Evolutionary conservation across 2,797 vertebrate genomes (phyloP).

Genomic region (Typhlichthys eigenmanni): DNA sequence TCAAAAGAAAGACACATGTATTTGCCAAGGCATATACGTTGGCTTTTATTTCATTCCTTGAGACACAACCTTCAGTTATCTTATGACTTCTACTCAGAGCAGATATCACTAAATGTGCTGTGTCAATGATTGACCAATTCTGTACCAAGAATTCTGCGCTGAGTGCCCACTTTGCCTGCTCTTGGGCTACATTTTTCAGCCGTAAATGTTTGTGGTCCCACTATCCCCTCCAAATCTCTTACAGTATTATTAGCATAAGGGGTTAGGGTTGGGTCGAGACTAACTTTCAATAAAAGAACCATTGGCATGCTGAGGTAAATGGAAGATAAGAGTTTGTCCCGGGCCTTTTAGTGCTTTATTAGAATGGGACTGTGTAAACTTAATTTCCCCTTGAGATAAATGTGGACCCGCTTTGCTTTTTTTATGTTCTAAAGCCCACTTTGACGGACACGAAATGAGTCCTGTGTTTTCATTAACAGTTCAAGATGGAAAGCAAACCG

Average conservation of each 20-base stretch:
- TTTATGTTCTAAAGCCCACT: constrained; percentile 56
- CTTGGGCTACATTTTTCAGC: constrained; percentile 67
- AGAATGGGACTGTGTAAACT: constrained; percentile 68
- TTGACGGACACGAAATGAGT: constrained; percentile 70
- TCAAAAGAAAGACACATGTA: constrained; percentile 44
- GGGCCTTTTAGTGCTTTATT: constrained; percentile 65
- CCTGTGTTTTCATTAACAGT: constrained; percentile 67
- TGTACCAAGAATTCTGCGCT: constrained; percentile 56
- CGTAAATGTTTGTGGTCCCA: constrained; percentile 71
- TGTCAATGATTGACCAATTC: constrained; percentile 75
- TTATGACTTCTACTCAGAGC: constrained; percentile 60
- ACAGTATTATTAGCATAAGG: constrained; percentile 65
- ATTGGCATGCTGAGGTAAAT: constrained; percentile 67
- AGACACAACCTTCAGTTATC: constrained; percentile 70
- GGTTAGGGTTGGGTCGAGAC: constrained; percentile 48
- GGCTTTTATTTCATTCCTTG: constrained; percentile 46
- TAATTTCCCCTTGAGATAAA: constrained; percentile 72
- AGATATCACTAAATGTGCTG: constrained; percentile 68
- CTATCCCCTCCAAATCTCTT: constrained; percentile 61
- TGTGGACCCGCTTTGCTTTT: constrained; percentile 55
- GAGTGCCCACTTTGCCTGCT: constrained; percentile 72
- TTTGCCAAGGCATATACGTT: constrained; percentile 60
- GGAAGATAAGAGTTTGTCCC: constrained; percentile 68
- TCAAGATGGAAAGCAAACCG: constrained; percentile 73
- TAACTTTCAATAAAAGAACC: constrained; percentile 67